Conservation (phyloP, 2,113 vertebrate species). For the Lonchura striata region DNA sequence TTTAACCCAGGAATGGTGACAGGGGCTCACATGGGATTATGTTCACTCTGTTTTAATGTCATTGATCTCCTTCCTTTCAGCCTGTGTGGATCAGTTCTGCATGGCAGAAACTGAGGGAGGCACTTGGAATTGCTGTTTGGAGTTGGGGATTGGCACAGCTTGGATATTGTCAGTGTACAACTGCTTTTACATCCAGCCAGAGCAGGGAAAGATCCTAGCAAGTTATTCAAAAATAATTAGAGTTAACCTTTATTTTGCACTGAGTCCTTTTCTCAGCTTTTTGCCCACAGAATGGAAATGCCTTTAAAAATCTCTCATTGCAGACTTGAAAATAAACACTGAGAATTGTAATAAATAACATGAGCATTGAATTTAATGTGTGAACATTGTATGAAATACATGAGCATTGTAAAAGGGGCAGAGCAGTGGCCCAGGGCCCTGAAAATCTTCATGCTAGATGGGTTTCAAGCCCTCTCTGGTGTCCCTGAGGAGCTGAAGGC, state of each 20-base stretch:
- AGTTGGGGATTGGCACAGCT: neutral
- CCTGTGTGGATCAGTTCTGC: neutral
- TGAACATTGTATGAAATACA: neutral
- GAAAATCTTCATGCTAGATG: neutral
- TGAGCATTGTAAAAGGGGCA: neutral
- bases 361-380: fast-evolving
- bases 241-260: neutral
- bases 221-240: neutral
- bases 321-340: fast-evolving
- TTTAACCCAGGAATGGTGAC: neutral
- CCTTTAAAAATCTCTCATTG: neutral
- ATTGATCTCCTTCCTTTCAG: neutral
- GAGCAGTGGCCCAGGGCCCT: neutral
- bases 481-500: too few relatives aligned
- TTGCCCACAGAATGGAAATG: neutral
- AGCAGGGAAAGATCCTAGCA: neutral
- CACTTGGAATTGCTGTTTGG: neutral
- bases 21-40: neutral
- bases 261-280: neutral
- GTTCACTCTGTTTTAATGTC: neutral
- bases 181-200: neutral
- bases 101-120: neutral
- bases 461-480: neutral
- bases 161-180: fast-evolving
- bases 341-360: fast-evolving